Evolutionary conservation across 2,113 vertebrate species (phyloP).

Genomic region (Orientallactaga bullata): DNA sequence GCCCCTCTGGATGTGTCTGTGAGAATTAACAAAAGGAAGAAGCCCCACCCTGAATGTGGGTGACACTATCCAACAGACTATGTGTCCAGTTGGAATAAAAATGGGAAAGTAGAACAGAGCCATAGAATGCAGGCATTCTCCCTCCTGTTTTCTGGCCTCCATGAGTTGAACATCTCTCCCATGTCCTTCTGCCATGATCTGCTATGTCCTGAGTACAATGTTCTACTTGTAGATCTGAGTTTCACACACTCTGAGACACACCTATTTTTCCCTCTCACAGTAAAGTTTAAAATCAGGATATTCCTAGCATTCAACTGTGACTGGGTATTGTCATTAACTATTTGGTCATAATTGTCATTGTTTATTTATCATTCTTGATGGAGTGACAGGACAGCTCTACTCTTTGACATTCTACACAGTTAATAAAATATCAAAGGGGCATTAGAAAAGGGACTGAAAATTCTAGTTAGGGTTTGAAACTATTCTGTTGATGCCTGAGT

Average conservation of each 20-base stretch:
- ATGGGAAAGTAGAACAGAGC: background rate
- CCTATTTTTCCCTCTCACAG: background rate
- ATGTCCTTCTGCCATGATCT: background rate
- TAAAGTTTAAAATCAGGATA: background rate
- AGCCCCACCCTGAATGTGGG: background rate
- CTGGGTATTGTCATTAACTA: background rate
- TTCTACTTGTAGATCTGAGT: background rate
- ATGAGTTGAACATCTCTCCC: too few species aligned
- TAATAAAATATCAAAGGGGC: background rate
- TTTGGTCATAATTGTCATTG: background rate
- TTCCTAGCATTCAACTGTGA: background rate
- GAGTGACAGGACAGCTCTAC: background rate
- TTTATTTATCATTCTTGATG: background rate
- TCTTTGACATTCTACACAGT: background rate
- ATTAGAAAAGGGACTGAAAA: background rate
- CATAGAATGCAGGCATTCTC: too few species aligned
- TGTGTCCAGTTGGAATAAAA: background rate
- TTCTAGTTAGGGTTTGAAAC: background rate
- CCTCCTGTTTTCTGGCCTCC: too few species aligned
- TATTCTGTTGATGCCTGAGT: background rate
- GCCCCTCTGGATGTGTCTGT: too few species aligned
- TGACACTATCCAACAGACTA: background rate
- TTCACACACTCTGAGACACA: background rate
- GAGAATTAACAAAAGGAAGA: background rate
- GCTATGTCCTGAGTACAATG: background rate